Evolutionary conservation across 2,888 invertebrate species (phyloP), one percentile per base, ranked within the genome.

Genomic region (Oconnorella tubifera): DNA sequence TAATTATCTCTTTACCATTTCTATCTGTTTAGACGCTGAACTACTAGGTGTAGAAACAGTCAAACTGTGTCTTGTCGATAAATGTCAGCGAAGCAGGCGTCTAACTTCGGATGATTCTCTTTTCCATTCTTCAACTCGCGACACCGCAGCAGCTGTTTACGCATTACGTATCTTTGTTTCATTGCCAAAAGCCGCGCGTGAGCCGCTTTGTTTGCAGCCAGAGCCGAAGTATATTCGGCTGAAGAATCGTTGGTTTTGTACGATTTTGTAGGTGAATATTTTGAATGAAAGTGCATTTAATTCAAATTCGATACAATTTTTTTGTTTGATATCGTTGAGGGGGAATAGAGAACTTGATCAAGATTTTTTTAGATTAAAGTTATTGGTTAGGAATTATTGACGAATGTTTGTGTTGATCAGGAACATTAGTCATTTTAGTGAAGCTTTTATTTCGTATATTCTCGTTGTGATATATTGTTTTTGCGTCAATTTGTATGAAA

Each of bases 111-210:
- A 62, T 25, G 55, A 57, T 2, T 19, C 55, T 1, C 25, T 56
- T 28, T 62, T 62, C 53, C 56, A 62, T 10, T 62, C 62, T 1
- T 62, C 55, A 1, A 28, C 25, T 19, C 28, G 49, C 23, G 27
- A 14, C 1, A 32, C 32, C 23, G 62, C 62, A 10, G 28, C 27
- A n/a, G 53, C 62, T 25, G 55, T 62, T 28, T 62, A 62, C 27
- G 62, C 62, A n/a, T 25, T 62, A 19, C 29, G 62, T 14, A 53
- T 62, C 33, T 62, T 56, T 29, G 33, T 62, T 19, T 25, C n/a
- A 0, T 29, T 27, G 48, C 32, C 60, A 29, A 19, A 10, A n/a
- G n/a, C 51, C 1, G 40, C 27, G 40, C 40, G 6, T 19, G 10
- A 40, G 19, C 40, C 40, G 40, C 19, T 19, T 6, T 40, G 40